Percentiles rank a stretch among this genome's conserved stretches.
Evolutionary conservation across 2,113 vertebrate species (phyloP).

Genomic region (Ptychochromis oligacanthus): DNA sequence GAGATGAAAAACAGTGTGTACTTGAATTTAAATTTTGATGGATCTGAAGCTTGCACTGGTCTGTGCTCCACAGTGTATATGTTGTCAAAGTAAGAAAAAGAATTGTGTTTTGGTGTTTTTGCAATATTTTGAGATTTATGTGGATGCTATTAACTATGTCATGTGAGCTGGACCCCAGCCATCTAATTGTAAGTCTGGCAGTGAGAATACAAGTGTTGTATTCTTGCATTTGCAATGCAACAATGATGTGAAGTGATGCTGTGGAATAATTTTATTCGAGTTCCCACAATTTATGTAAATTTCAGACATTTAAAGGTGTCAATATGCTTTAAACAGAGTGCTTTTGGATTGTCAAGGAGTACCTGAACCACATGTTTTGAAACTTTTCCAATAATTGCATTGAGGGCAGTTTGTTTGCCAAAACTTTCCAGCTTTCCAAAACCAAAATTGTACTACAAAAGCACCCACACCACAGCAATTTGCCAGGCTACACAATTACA

Average conservation of each 20-base stretch:
- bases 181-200: not conserved
- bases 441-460: not conserved
- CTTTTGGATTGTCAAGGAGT: constrained; percentile 2
- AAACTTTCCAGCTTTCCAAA: not conserved
- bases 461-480: not conserved
- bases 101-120: not conserved
- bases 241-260: not conserved
- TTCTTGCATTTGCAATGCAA: not conserved
- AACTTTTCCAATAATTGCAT: not conserved
- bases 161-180: not conserved
- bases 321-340: not conserved
- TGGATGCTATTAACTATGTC: not conserved
- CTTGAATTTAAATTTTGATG: not conserved
- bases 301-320: not conserved
- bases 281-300: not conserved
- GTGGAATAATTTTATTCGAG: not conserved
- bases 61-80: not conserved
- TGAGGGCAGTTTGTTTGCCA: not conserved
- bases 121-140: not conserved
- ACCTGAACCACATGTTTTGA: constrained; percentile 2
- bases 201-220: not conserved
- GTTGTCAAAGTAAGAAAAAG: not conserved
- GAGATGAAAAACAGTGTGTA: not conserved
- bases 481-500: not conserved
- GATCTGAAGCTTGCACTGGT: not conserved